Evolutionary conservation across 2,113 vertebrate species (phyloP).

Genomic region (Tachysurus fulvidraco): DNA sequence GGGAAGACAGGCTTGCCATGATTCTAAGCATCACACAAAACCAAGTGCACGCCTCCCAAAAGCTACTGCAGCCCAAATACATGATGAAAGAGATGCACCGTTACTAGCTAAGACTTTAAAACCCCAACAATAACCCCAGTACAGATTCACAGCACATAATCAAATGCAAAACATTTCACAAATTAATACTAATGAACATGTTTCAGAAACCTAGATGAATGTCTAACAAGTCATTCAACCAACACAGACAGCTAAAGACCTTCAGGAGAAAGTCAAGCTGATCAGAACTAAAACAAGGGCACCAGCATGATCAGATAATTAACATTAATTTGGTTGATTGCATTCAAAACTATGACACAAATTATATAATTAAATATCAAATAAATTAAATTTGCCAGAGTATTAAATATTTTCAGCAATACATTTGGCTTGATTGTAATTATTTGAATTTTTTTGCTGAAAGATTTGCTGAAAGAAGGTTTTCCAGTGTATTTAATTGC

Average conservation of each 20-base stretch:
- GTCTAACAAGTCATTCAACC: neutral
- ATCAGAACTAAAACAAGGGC: neutral
- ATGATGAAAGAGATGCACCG: neutral
- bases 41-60: constrained; percentile 8
- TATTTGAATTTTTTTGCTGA: neutral
- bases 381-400: constrained; percentile 27
- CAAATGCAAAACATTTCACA: constrained; percentile 1
- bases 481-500: neutral
- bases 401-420: neutral
- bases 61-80: constrained; percentile 2
- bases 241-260: neutral
- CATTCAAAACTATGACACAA: constrained; percentile 31
- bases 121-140: neutral
- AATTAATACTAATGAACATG: neutral
- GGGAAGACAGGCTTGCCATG: constrained; percentile 7
- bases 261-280: neutral
- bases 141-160: neutral
- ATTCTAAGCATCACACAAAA: constrained; percentile 18
- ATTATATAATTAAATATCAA: constrained; percentile 43
- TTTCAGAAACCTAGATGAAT: neutral
- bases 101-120: neutral
- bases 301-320: neutral
- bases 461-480: constrained; percentile 4
- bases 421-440: constrained; percentile 22
- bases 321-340: constrained; percentile 24